Conservation (phyloP, 1,140 invertebrate species). For the Seison nebaliae region DNA sequence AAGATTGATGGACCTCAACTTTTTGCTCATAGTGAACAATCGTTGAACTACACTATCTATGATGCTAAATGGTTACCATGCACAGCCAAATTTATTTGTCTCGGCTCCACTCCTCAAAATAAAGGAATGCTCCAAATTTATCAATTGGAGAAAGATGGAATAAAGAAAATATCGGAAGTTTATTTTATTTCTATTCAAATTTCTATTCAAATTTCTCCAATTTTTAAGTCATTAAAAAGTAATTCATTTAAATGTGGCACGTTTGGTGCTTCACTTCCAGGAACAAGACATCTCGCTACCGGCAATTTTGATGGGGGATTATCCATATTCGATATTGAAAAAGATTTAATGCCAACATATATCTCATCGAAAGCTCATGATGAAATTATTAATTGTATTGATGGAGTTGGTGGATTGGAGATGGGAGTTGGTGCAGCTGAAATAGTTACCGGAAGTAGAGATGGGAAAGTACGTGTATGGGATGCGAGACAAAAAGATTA, state of each 20-base stretch:
- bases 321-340: slow-evolving; percentile 58
- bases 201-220: slow-evolving; percentile 7
- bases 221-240: slow-evolving; percentile 39
- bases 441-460: slow-evolving; percentile 65
- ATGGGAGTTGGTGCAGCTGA: slow-evolving; percentile 63
- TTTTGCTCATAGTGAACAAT: slow-evolving; percentile 55
- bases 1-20: slow-evolving; percentile 28
- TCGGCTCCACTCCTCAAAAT: slow-evolving; percentile 54
- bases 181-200: slow-evolving; percentile 8
- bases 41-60: slow-evolving; percentile 55
- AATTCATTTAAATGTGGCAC: slow-evolving; percentile 68
- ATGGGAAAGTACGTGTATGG: slow-evolving; percentile 79
- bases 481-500: slow-evolving; percentile 52
- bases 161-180: slow-evolving; percentile 41
- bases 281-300: slow-evolving; percentile 51
- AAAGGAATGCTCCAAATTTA: slow-evolving; percentile 61
- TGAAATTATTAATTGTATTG: slow-evolving; percentile 65
- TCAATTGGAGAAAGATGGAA: slow-evolving; percentile 43
- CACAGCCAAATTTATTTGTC: slow-evolving; percentile 58
- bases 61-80: slow-evolving; percentile 77
- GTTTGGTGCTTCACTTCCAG: slow-evolving; percentile 50
- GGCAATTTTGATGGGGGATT: slow-evolving; percentile 65
- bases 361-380: slow-evolving; percentile 53
- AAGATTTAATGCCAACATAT: slow-evolving; percentile 43
- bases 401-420: slow-evolving; percentile 59